Conservation (phyloP, 35 echinoderm and acorn worm species). For the Stichopus chloronotus region DNA sequence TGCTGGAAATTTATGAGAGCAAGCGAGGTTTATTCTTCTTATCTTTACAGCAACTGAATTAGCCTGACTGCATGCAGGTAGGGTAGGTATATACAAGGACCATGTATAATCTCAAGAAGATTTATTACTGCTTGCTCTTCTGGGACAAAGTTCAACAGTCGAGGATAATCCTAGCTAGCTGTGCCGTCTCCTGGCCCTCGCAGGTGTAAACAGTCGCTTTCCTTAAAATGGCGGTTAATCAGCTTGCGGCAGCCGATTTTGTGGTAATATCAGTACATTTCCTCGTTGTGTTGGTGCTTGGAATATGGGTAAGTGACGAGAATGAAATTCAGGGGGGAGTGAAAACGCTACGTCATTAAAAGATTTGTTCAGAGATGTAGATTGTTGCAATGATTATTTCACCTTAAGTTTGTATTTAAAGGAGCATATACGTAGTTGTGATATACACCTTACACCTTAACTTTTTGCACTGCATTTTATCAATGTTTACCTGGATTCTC, state of each 20-base stretch:
- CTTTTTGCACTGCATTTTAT: no score
- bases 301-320: constrained; percentile 73
- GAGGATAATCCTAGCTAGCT: background rate
- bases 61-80: no score
- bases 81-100: no score
- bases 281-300: constrained; percentile 61
- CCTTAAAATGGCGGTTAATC: background rate
- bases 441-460: background rate
- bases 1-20: no score
- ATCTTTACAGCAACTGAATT: no score
- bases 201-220: background rate
- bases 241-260: constrained; percentile 49
- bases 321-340: background rate
- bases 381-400: background rate
- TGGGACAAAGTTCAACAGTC: background rate
- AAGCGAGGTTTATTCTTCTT: no score
- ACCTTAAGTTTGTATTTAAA: background rate
- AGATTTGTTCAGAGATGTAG: no score
- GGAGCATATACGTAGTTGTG: background rate
- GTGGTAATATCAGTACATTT: constrained; percentile 66
- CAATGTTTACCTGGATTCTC: no score
- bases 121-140: background rate
- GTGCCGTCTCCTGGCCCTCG: background rate
- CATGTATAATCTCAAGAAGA: background rate
- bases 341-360: background rate